phyloP scores from a whole-genome alignment of 1,140 invertebrate species.

The Penaeus japonicus region DNA sequence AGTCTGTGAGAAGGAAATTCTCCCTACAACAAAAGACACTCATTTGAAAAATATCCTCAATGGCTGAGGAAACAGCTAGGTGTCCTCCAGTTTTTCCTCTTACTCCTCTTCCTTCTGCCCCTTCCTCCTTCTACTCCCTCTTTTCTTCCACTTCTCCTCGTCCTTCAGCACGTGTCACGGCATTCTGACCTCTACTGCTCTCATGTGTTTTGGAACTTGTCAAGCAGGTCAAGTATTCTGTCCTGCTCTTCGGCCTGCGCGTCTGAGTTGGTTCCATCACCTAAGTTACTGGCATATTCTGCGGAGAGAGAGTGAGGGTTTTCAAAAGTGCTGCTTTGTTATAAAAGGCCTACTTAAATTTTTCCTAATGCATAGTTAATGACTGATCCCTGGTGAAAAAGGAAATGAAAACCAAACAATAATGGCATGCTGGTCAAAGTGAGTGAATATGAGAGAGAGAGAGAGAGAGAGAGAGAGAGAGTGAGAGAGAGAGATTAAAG shows the following conservation, averaged over 20 bases:
- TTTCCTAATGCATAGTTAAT: not conserved
- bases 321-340: conserved; percentile 6
- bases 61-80: no score
- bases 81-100: no score
- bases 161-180: no score
- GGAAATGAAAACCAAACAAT: not conserved
- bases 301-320: conserved; percentile 61
- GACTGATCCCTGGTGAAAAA: not conserved
- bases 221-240: conserved; percentile 89
- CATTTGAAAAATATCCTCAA: no score
- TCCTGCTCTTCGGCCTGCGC: conserved; percentile 88
- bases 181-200: not conserved
- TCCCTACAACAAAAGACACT: no score
- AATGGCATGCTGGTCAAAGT: no score
- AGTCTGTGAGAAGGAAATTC: no score
- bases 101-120: no score
- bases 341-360: not conserved
- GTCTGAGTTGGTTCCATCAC: conserved; percentile 83
- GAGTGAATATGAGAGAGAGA: not conserved
- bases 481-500: not conserved
- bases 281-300: conserved; percentile 96
- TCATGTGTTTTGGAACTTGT: conserved; percentile 81
- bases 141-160: no score
- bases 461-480: not conserved
- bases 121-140: no score